Evolutionary conservation across 2,113 vertebrate genomes (phyloP).

Genomic region (Lonchura striata): DNA sequence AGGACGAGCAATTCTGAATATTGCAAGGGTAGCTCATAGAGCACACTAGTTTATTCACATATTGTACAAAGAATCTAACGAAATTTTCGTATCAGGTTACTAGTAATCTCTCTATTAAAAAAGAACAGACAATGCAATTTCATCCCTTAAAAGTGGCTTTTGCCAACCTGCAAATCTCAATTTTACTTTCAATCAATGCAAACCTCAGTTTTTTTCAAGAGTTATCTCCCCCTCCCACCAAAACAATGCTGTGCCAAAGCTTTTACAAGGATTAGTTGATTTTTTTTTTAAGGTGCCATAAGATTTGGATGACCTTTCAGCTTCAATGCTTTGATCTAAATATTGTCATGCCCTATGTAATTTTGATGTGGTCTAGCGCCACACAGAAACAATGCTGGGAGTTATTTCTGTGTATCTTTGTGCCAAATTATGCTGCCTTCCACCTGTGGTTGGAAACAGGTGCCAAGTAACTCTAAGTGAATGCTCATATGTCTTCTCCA

Average conservation of each 20-base stretch:
- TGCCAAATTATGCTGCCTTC: background rate
- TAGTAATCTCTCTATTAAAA: background rate
- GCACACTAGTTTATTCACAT: background rate
- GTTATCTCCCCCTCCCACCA: background rate
- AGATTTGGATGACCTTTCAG: constrained; percentile 8
- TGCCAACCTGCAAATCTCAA: background rate
- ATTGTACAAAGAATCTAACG: background rate
- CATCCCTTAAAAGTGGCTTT: background rate
- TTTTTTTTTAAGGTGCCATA: background rate
- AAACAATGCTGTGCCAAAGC: background rate
- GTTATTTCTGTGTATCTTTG: background rate
- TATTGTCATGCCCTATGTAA: background rate
- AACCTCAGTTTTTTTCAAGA: background rate
- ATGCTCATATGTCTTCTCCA: background rate
- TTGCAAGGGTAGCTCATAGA: background rate
- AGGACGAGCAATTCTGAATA: background rate
- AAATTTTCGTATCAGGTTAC: background rate
- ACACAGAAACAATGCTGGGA: background rate
- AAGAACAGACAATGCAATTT: background rate
- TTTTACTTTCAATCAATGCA: background rate
- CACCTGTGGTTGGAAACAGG: background rate
- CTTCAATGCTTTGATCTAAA: constrained; percentile 21
- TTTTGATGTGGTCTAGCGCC: background rate
- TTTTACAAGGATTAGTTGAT: background rate
- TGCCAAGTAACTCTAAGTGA: background rate